Evolutionary conservation across 2,113 vertebrate genomes (phyloP).

Genomic region (Tor tambroides): DNA sequence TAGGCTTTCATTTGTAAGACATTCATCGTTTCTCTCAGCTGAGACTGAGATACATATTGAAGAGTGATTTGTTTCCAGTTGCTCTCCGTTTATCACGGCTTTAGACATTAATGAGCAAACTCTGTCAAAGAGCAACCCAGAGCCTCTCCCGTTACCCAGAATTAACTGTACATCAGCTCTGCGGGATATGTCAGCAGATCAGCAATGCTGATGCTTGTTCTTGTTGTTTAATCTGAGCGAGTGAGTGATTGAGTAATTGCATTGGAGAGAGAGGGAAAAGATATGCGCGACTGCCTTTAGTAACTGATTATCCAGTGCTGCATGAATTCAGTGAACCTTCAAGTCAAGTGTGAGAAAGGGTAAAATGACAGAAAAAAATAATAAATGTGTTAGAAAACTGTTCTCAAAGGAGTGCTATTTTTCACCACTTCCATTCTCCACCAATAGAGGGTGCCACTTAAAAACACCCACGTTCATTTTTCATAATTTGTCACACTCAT

Average conservation of each 20-base stretch:
- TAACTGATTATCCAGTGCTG: neutral
- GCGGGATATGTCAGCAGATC: neutral
- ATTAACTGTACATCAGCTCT: neutral
- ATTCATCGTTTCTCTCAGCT: slow-evolving; percentile 45
- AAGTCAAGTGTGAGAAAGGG: neutral
- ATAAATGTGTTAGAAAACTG: neutral
- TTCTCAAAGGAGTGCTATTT: neutral
- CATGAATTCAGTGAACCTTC: slow-evolving; percentile 4
- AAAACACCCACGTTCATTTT: neutral
- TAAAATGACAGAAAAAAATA: neutral
- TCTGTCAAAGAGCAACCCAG: slow-evolving; percentile 10
- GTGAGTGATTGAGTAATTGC: neutral
- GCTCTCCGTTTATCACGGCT: neutral
- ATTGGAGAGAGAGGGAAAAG: neutral
- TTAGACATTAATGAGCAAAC: neutral
- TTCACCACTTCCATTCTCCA: slow-evolving; percentile 6
- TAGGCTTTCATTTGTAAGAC: slow-evolving; percentile 44
- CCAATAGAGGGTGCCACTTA: slow-evolving; percentile 64
- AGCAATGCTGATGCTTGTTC: neutral
- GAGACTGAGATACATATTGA: neutral
- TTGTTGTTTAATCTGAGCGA: slow-evolving; percentile 8
- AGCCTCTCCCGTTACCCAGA: neutral
- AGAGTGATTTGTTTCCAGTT: slow-evolving; percentile 26
- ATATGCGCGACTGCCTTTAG: neutral
- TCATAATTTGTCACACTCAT: slow-evolving; percentile 24